Conservation (phyloP, 2,113 vertebrate species). For the Axis porcinus region DNA sequence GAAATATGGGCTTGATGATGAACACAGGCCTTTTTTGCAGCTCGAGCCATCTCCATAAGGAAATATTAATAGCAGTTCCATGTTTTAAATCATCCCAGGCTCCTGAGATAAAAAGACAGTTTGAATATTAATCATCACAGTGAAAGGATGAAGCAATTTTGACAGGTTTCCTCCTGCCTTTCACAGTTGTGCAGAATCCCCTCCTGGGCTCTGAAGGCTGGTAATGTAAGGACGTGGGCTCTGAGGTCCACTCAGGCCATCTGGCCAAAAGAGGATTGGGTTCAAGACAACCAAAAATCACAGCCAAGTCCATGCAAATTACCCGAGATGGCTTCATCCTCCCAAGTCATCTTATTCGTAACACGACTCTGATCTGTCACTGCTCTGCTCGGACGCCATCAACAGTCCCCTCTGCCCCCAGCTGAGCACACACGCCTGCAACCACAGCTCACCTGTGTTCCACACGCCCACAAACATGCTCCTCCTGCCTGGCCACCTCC, state of each 20-base stretch:
- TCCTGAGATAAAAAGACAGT: neutral
- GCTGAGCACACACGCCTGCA: neutral
- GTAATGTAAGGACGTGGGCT: neutral
- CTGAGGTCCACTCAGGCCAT: fast-evolving
- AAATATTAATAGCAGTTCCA: neutral
- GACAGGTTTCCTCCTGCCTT: neutral
- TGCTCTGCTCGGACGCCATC: neutral
- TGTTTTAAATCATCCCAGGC: neutral
- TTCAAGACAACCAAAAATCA: neutral
- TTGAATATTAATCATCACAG: neutral
- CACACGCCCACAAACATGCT: fast-evolving
- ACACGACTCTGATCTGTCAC: neutral
- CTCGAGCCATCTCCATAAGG: neutral
- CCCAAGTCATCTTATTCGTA: neutral
- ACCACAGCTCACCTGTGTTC: neutral
- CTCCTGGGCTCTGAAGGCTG: neutral
- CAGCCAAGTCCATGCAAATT: neutral
- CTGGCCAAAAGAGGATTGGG: neutral
- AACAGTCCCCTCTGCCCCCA: neutral
- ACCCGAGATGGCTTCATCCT: neutral
- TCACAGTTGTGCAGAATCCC: neutral
- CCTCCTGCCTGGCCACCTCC: fast-evolving
- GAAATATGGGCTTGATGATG: neutral
- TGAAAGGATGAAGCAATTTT: neutral
- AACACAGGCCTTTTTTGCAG: neutral